These are phyloP conservation scores for Nasonia giraulti DNA, from an alignment of 1,140 invertebrate species.

Conservation along the genomic window DNA sequence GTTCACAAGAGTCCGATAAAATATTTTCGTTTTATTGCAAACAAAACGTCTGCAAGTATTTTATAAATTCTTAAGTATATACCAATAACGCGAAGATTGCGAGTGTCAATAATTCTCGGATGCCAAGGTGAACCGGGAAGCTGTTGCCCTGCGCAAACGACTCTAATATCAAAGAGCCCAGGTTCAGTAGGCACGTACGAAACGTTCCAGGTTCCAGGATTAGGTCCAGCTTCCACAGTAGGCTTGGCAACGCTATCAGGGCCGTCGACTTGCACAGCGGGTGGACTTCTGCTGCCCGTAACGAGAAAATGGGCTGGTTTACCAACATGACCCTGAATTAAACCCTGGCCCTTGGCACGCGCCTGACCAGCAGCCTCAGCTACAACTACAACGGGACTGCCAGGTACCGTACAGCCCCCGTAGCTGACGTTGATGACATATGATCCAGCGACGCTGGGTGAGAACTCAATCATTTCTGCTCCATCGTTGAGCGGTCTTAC, in stretches of 20 bases:
- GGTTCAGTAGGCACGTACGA: constrained; percentile 83
- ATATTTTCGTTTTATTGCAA: background rate
- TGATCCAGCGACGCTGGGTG: constrained; percentile 90
- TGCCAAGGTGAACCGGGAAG: constrained; percentile 82
- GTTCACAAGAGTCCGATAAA: constrained; percentile 73
- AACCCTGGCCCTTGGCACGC: constrained; percentile 79
- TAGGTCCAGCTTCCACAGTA: constrained; percentile 73
- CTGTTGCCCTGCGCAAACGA: constrained; percentile 82
- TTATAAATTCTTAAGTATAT: background rate
- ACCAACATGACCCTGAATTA: constrained; percentile 76
- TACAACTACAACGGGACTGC: constrained; percentile 74
- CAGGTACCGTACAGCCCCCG: constrained; percentile 79
- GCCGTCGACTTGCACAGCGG: constrained; percentile 77
- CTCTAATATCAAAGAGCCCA: constrained; percentile 82
- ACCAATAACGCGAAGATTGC: constrained; percentile 79
- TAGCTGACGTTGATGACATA: constrained; percentile 93
- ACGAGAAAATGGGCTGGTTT: constrained; percentile 71
- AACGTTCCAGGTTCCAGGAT: constrained; percentile 76
- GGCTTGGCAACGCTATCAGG: constrained; percentile 81
- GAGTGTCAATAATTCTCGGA: constrained; percentile 81
- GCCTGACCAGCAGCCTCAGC: constrained; percentile 80
- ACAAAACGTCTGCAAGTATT: background rate
- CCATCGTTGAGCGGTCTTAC: constrained; percentile 84
- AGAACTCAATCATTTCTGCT: constrained; percentile 86
- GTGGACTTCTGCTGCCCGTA: constrained; percentile 70